A percentile compares a stretch with the other conserved stretches of the same genome.
Evolutionary conservation across 2,113 vertebrate genomes (phyloP).

Genomic region (Nycticryphes semicollaris): DNA sequence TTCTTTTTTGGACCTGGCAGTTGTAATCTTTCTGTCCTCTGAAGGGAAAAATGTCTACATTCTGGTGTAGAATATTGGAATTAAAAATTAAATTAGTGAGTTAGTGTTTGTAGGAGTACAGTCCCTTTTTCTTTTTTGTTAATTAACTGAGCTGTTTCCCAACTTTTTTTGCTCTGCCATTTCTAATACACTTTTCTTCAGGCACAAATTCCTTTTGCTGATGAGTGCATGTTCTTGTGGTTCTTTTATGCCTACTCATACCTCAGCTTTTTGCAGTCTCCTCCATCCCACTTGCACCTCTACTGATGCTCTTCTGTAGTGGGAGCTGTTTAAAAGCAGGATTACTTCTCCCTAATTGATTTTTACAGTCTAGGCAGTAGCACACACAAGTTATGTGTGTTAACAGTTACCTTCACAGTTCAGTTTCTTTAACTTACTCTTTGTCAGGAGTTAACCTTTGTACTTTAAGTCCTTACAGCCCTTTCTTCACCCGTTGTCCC

Average conservation of each 20-base stretch:
- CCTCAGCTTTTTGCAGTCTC: neutral
- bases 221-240: neutral
- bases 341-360: neutral
- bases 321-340: neutral
- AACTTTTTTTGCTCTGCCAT: neutral
- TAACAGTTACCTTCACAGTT: neutral
- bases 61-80: neutral
- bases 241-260: neutral
- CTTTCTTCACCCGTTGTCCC: neutral
- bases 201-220: neutral
- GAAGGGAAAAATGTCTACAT: neutral
- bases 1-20: neutral
- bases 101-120: neutral
- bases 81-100: neutral
- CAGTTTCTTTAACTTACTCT: neutral
- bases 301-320: neutral
- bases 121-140: neutral
- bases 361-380: neutral
- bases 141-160: neutral
- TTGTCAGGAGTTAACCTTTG: neutral
- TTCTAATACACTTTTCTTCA: neutral
- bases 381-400: accelerated
- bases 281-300: neutral
- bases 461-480: neutral
- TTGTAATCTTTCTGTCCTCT: neutral